These are phyloP conservation scores for Dryas iulia DNA, from an alignment of 1,140 invertebrate genomes.

Conservation along the genomic window DNA sequence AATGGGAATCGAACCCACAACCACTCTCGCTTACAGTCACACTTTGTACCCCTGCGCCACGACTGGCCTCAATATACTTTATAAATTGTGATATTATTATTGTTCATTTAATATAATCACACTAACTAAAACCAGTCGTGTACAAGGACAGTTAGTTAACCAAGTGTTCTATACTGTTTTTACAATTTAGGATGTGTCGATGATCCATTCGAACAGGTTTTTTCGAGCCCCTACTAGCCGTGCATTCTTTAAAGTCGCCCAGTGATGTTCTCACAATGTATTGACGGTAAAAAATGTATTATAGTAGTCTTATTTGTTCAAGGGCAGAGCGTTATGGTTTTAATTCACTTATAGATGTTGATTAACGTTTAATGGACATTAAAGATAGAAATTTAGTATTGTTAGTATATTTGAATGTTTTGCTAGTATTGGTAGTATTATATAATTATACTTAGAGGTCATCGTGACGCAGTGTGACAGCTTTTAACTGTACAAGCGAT, in stretches of 20 bases:
- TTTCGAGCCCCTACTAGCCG: neutral
- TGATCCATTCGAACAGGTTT: neutral
- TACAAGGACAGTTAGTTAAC: neutral
- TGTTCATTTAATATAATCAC: neutral
- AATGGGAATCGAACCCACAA: neutral
- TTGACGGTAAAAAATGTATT: neutral
- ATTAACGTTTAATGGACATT: neutral
- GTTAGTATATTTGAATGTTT: too few relatives aligned
- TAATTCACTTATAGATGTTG: neutral
- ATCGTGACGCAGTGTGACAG: too few relatives aligned
- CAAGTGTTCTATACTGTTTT: neutral
- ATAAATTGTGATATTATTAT: too few relatives aligned
- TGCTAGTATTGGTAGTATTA: too few relatives aligned
- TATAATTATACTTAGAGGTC: too few relatives aligned
- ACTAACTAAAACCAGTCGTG: neutral
- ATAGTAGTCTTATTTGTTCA: neutral
- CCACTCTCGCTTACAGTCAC: neutral
- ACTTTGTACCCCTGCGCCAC: too few relatives aligned
- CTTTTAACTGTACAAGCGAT: too few relatives aligned
- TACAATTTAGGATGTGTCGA: neutral
- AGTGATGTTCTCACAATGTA: neutral
- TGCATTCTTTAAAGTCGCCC: neutral
- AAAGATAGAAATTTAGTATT: too few relatives aligned
- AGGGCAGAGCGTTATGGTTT: neutral
- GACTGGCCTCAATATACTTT: too few relatives aligned